phyloP scores from a whole-genome alignment of 2,797 vertebrate genomes.

The Anabas testudineus region DNA sequence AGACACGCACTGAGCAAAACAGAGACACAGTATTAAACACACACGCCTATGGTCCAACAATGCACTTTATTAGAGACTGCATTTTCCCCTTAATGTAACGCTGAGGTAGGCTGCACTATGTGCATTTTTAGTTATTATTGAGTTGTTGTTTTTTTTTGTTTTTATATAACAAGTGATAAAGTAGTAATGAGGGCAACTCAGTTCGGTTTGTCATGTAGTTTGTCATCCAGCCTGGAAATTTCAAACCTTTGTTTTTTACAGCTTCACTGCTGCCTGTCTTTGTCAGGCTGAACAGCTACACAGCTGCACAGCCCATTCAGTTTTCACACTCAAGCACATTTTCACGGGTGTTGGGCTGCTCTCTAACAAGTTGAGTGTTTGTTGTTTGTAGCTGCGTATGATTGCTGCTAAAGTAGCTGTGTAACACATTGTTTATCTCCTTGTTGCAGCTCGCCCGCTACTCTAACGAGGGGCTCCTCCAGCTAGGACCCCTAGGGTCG shows the following conservation, averaged over 20 bases:
- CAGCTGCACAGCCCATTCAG: not conserved
- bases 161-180: too few relatives aligned
- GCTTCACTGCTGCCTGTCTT: slow-evolving; percentile 5
- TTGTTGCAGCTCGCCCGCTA: slow-evolving; percentile 93
- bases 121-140: too few relatives aligned
- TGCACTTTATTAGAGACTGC: too few relatives aligned
- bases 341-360: not conserved
- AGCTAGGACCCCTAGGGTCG: slow-evolving; percentile 95
- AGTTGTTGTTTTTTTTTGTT: too few relatives aligned
- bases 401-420: slow-evolving; percentile 6
- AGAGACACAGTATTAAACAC: too few relatives aligned
- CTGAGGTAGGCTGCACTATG: too few relatives aligned
- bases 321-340: slow-evolving; percentile 17
- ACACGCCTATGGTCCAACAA: too few relatives aligned
- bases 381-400: slow-evolving; percentile 6
- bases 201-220: not conserved
- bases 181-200: not conserved
- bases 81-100: too few relatives aligned
- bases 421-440: slow-evolving; percentile 39
- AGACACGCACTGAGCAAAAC: too few relatives aligned
- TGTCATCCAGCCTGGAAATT: not conserved
- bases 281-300: slow-evolving; percentile 1
- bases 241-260: not conserved
- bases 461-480: slow-evolving; percentile 92
- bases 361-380: slow-evolving; percentile 21